Conservation (phyloP, 2,888 invertebrate genomes). For the Cheilosia scutellata region DNA sequence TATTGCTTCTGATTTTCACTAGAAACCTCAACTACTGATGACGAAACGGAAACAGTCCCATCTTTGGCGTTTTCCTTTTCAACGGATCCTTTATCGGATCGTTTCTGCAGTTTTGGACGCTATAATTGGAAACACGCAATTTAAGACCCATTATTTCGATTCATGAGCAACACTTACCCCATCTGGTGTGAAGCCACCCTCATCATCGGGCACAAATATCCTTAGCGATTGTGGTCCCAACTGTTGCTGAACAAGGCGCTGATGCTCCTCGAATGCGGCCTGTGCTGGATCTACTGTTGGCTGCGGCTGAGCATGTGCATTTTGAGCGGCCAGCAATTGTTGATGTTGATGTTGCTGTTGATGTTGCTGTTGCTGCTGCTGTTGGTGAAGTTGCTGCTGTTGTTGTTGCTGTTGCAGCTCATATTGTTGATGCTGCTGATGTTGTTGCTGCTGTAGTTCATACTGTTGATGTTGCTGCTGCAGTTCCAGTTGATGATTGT, state of each 20-base stretch:
- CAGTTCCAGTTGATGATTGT: slow-evolving; percentile 75
- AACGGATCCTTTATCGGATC: slow-evolving; percentile 77
- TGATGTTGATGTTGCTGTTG: slow-evolving; percentile 69
- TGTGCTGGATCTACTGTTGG: slow-evolving; percentile 76
- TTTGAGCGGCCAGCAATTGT: slow-evolving; percentile 30
- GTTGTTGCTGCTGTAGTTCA: slow-evolving; percentile 76
- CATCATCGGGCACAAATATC: slow-evolving; percentile 85
- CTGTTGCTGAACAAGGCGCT: slow-evolving; percentile 81
- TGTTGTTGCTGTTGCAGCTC: slow-evolving; percentile 76
- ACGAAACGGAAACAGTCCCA: slow-evolving; percentile 79
- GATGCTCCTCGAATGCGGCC: slow-evolving; percentile 82
- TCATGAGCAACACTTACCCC: slow-evolving; percentile 39
- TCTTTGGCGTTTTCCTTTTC: slow-evolving; percentile 76
- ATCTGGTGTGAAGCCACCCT: slow-evolving; percentile 75
- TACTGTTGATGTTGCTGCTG: slow-evolving; percentile 75
- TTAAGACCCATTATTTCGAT: background rate
- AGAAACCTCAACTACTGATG: slow-evolving; percentile 82
- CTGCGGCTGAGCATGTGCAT: slow-evolving; percentile 41
- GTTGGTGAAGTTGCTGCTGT: slow-evolving; percentile 75
- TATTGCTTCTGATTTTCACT: slow-evolving; percentile 77
- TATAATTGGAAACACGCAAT: slow-evolving; percentile 63
- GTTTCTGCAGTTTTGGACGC: slow-evolving; percentile 80
- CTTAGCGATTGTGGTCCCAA: slow-evolving; percentile 82
- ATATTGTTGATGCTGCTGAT: slow-evolving; percentile 77
- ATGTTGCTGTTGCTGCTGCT: slow-evolving; percentile 71